Percentiles rank a stretch among this genome's conserved stretches.
These are phyloP conservation scores for Galaxias olidus DNA, from an alignment of 2,797 vertebrate species.

Conservation along the genomic window DNA sequence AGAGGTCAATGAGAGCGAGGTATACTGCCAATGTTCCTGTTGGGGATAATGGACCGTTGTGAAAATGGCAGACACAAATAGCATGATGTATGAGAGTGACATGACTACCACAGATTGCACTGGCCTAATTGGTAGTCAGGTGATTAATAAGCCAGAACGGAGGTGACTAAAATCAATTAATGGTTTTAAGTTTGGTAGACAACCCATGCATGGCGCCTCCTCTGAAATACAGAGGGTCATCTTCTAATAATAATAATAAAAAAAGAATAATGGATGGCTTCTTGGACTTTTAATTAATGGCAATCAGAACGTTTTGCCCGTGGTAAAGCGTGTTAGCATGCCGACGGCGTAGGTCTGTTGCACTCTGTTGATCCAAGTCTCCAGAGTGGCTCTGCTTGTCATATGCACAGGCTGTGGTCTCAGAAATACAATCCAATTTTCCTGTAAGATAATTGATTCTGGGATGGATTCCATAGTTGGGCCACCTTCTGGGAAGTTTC, in stretches of 20 bases:
- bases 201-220: slow-evolving; percentile 16
- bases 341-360: slow-evolving; percentile 31
- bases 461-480: slow-evolving; percentile 50
- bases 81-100: slow-evolving; percentile 56
- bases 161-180: slow-evolving; percentile 56
- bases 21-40: slow-evolving; percentile 51
- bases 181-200: slow-evolving; percentile 25
- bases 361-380: slow-evolving; percentile 36
- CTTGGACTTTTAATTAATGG: slow-evolving; percentile 53
- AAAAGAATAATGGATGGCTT: slow-evolving; percentile 38
- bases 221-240: slow-evolving; percentile 29
- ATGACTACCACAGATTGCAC: slow-evolving; percentile 15
- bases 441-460: slow-evolving; percentile 59
- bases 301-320: slow-evolving; percentile 26
- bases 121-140: slow-evolving; percentile 57
- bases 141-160: slow-evolving; percentile 57
- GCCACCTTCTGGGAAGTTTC: slow-evolving; percentile 50
- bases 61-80: slow-evolving; percentile 63
- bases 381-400: slow-evolving; percentile 26
- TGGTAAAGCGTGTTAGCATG: slow-evolving; percentile 46
- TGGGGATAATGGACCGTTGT: slow-evolving; percentile 61
- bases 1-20: slow-evolving; percentile 59
- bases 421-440: slow-evolving; percentile 55
- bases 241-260: background rate
- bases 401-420: slow-evolving; percentile 32